Percentiles rank a stretch among this genome's conserved stretches.
Evolutionary conservation across 1,140 invertebrate genomes (phyloP).

Genomic region (Drosophila chauvacae): DNA sequence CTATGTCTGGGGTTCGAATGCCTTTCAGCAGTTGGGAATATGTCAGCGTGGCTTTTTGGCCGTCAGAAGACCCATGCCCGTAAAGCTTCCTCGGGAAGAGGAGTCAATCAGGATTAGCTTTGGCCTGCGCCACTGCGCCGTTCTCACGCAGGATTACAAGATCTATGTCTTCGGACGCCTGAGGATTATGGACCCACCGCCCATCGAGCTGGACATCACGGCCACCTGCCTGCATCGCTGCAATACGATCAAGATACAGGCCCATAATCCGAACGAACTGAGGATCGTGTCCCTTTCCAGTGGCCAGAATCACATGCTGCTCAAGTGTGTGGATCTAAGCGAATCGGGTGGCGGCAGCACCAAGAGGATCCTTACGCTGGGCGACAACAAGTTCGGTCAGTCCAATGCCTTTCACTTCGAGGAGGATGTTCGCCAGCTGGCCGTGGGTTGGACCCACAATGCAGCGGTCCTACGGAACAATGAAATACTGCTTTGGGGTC

Average conservation of each 20-base stretch:
- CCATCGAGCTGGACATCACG: conserved; percentile 73
- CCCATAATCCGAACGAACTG: conserved; percentile 63
- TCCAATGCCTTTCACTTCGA: conserved; percentile 74
- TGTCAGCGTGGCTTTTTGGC: conserved; percentile 85
- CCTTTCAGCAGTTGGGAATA: conserved; percentile 89
- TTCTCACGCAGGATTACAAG: conserved; percentile 87
- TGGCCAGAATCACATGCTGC: conserved; percentile 90
- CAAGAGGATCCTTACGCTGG: conserved; percentile 87
- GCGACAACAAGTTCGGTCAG: conserved; percentile 91
- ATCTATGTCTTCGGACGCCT: conserved; percentile 77
- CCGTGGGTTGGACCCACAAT: conserved; percentile 91
- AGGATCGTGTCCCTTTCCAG: conserved; percentile 84
- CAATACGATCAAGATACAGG: conserved; percentile 69
- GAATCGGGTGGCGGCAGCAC: conserved; percentile 35
- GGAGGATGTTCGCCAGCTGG: conserved; percentile 85
- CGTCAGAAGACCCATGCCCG: conserved; percentile 84
- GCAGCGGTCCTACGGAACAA: conserved; percentile 87
- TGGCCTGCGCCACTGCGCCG: conserved; percentile 89
- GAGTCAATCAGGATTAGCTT: conserved; percentile 83
- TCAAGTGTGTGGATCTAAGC: conserved; percentile 84
- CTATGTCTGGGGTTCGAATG: conserved; percentile 91
- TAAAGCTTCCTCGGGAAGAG: conserved; percentile 73
- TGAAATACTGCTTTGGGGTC: conserved; percentile 89
- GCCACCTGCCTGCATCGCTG: conserved; percentile 70
- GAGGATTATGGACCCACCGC: conserved; percentile 68